Evolutionary conservation across 2,797 vertebrate species (phyloP), one percentile per base, ranked within the genome.

Genomic region (Periophthalmus magnuspinnatus): DNA sequence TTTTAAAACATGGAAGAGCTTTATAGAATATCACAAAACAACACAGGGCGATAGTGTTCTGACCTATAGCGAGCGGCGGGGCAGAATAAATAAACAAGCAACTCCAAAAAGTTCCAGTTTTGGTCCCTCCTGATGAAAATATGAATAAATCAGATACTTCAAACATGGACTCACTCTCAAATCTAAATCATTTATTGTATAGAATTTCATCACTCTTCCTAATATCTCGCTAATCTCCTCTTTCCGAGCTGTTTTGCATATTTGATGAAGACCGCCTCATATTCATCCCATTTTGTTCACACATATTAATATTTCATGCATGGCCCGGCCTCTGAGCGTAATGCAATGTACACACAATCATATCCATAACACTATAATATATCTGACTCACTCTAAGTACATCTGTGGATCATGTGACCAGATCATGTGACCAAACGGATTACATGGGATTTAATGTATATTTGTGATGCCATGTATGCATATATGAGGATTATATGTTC

Each of bases 201-300:
- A 11, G 33, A 10, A 36, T 60, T 60, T n/a, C 58, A 36, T 60
- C 58, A 60, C 2, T 36, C 57, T 0, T 14, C 32, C n/a, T 60
- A 60, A 60, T 34, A 34, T n/a, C 17, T 36, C 58, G 10, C 58
- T 21, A 19, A 60, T 60, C 58, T 60, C 58, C n/a, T 58, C 56
- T 22, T 60, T n/a, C 58, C 2, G 33, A 60, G 16, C 58, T 11
- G 58, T 19, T 60, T n/a, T 60, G 58, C 58, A 60, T 60, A 24
- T 60, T 60, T 60, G 34, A 60, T 36, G 32, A 60, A 36, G 32
- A 19, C 17, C 19, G 57, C 57, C 7, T 59, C 57, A 34, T 11
- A 60, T n/a, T n/a, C 32, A 2, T 28, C 1, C 2, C 56, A 17
- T 7, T 57, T 16, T 14, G 28, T 32, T 57, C 22, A 57, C 52